Conservation (phyloP, 2,888 invertebrate species). For the Caradrina clavipalpis region DNA sequence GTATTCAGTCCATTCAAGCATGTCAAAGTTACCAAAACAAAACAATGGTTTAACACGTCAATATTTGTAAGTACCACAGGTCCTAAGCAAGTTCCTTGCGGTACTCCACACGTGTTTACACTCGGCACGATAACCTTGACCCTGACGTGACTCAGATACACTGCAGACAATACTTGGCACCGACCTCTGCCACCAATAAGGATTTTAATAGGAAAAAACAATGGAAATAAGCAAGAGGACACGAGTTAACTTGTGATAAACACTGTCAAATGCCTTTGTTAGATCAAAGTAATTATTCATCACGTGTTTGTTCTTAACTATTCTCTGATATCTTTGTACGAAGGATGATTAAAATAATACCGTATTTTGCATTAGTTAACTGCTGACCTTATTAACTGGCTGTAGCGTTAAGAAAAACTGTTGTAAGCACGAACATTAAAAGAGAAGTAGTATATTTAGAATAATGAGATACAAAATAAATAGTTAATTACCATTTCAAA, state of each 20-base stretch:
- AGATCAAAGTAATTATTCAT: constrained; percentile 45
- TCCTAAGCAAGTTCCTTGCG: constrained; percentile 68
- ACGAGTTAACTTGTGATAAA: constrained; percentile 66
- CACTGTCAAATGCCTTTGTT: constrained; percentile 73
- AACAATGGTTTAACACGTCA: constrained; percentile 27
- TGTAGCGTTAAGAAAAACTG: neutral
- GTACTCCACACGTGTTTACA: constrained; percentile 68
- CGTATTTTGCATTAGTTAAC: constrained; percentile 13
- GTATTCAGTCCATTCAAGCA: constrained; percentile 2
- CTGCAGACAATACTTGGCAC: constrained; percentile 68
- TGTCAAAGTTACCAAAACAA: constrained; percentile 22
- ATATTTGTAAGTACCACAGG: constrained; percentile 62
- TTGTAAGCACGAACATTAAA: constrained; percentile 5
- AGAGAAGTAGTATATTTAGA: neutral
- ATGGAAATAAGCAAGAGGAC: constrained; percentile 57
- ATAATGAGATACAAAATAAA: constrained; percentile 10
- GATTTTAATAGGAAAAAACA: constrained; percentile 72
- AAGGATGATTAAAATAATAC: neutral
- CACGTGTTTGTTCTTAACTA: constrained; percentile 9
- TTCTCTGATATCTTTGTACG: constrained; percentile 3
- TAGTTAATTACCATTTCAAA: constrained; percentile 15
- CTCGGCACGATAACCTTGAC: constrained; percentile 71
- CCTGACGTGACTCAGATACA: constrained; percentile 72
- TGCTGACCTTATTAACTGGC: constrained; percentile 7
- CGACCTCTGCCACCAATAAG: constrained; percentile 67